Evolutionary conservation across 2,113 vertebrate genomes (phyloP).

Genomic region (Gallinago undulata): DNA sequence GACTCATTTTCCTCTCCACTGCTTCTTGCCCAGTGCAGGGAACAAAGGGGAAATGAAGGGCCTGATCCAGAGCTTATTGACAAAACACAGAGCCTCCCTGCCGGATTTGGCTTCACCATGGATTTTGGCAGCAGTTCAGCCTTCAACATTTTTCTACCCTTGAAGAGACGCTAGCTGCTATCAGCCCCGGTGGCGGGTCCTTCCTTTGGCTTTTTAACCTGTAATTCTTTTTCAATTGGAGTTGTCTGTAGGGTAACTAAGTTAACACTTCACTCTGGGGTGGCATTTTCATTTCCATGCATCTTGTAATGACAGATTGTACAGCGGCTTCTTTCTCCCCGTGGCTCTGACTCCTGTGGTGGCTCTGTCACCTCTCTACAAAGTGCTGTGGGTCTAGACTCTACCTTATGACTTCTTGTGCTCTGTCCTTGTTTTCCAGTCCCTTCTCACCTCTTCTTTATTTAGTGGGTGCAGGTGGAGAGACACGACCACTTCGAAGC

Average conservation of each 20-base stretch:
- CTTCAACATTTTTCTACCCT: background rate
- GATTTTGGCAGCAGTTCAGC: constrained; percentile 2
- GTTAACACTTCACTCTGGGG: background rate
- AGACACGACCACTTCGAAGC: background rate
- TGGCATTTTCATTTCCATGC: constrained; percentile 5
- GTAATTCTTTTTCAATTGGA: background rate
- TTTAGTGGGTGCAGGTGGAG: background rate
- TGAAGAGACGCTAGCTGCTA: background rate
- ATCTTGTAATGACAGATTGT: background rate
- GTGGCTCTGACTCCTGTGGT: background rate
- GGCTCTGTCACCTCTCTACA: background rate
- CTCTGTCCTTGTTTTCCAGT: background rate
- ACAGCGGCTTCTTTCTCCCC: background rate
- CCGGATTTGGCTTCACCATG: background rate
- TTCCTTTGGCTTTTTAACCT: constrained; percentile 1
- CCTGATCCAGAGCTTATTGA: background rate
- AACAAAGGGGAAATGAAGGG: background rate
- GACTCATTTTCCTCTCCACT: background rate
- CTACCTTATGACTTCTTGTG: background rate
- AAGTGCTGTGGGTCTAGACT: background rate
- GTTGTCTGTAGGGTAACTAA: background rate
- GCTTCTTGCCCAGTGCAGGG: background rate
- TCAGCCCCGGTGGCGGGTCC: background rate
- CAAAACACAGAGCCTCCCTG: background rate
- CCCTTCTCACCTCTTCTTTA: background rate